Evolutionary conservation across 2,113 vertebrate genomes (phyloP).

Genomic region (Excalfactoria chinensis): DNA sequence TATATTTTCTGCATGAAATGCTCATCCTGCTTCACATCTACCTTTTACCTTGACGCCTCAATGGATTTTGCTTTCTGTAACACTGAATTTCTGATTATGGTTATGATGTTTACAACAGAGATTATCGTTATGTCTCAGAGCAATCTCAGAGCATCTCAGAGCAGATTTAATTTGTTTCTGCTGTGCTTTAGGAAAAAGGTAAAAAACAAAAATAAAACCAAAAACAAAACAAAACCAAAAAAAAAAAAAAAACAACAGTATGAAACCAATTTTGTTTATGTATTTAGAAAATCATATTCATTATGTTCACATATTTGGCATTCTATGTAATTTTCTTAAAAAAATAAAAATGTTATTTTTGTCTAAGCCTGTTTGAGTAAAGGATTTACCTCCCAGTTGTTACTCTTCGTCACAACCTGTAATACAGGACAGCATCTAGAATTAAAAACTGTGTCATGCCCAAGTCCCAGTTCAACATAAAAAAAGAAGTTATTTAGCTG

Average conservation of each 20-base stretch:
- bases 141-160: neutral
- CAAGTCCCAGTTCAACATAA: slow-evolving; percentile 14
- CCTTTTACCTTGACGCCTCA: slow-evolving; percentile 19
- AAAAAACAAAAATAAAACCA: too few species aligned
- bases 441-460: neutral
- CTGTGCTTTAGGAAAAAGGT: neutral
- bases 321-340: slow-evolving; percentile 34
- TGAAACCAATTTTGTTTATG: slow-evolving; percentile 5
- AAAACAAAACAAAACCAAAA: neutral
- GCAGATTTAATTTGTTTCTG: slow-evolving; percentile 20
- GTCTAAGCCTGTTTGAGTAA: neutral
- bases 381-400: slow-evolving; percentile 11
- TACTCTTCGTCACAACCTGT: neutral
- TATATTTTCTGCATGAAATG: neutral
- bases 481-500: slow-evolving; percentile 3
- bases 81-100: slow-evolving; percentile 1
- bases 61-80: neutral
- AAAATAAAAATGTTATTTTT: slow-evolving; percentile 45
- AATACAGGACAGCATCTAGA: slow-evolving; percentile 13
- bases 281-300: slow-evolving; percentile 48
- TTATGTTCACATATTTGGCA: slow-evolving; percentile 28
- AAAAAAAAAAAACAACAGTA: neutral
- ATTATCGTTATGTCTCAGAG: neutral
- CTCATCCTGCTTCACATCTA: neutral
- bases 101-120: neutral